phyloP scores from a whole-genome alignment of 92 coral and sea anemone species.

The Phymanthus crucifer region DNA sequence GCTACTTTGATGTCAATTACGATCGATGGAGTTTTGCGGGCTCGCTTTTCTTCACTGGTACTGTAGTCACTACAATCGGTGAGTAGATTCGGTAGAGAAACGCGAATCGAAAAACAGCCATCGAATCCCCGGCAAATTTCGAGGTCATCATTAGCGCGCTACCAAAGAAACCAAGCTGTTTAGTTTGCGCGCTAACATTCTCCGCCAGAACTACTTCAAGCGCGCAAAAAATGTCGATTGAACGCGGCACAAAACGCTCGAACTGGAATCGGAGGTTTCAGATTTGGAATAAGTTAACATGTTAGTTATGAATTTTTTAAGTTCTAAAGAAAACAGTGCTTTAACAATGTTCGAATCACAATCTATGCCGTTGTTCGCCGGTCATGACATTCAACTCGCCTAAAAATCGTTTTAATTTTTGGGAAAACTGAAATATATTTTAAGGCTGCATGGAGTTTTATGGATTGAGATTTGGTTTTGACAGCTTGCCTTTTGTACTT shows the following conservation, averaged over 20 bases:
- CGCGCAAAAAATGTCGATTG: background rate
- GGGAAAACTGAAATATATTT: background rate
- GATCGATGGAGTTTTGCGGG: conserved; percentile 99
- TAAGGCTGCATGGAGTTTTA: background rate
- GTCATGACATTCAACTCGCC: background rate
- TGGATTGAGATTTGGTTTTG: conserved; percentile 13
- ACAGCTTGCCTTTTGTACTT: conserved; percentile 12
- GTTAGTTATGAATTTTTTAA: background rate
- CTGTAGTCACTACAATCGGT: conserved; percentile 98
- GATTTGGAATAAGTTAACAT: background rate
- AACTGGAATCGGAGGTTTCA: background rate
- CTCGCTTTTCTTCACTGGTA: conserved; percentile 92
- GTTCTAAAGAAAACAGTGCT: background rate
- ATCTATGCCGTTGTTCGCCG: background rate
- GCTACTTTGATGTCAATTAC: conserved; percentile 87
- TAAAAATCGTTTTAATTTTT: background rate
- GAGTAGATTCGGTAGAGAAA: conserved; percentile 23
- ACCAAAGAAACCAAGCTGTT: background rate
- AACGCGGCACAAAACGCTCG: background rate
- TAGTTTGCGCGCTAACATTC: background rate
- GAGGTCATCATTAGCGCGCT: background rate
- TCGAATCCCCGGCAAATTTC: background rate
- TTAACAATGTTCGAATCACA: background rate
- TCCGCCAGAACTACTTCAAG: background rate
- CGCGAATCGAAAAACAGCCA: background rate